phyloP scores from a whole-genome alignment of 64 coral and sea anemone species.

The Orbicella faveolata region DNA sequence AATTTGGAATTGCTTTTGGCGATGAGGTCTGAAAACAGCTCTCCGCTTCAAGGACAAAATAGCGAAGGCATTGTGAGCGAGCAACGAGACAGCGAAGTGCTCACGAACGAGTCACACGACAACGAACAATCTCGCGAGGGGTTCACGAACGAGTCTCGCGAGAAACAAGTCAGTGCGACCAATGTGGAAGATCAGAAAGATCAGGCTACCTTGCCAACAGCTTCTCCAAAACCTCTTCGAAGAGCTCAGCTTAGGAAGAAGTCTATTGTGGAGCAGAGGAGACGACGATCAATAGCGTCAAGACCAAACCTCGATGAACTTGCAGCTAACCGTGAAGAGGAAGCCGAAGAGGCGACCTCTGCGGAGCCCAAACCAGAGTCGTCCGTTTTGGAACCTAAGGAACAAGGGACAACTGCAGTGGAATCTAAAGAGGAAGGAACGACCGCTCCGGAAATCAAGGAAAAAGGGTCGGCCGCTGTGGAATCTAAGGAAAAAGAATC shows the following conservation, averaged over 20 bases:
- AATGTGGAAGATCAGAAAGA: background rate
- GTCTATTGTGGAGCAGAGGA: conserved; percentile 35
- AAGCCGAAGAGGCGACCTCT: background rate
- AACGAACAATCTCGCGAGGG: background rate
- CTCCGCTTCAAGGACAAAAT: background rate
- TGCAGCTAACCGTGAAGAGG: background rate
- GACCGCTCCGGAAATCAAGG: background rate
- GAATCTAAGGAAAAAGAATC: background rate
- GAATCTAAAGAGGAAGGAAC: background rate
- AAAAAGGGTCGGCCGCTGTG: background rate
- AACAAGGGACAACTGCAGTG: background rate
- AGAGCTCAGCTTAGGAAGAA: conserved; percentile 40
- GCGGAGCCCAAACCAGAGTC: background rate
- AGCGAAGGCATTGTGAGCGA: background rate
- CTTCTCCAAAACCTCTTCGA: conserved; percentile 13
- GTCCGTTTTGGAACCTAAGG: background rate
- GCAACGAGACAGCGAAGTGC: background rate
- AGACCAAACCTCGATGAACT: conserved; percentile 20
- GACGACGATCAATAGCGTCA: background rate
- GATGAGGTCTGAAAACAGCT: background rate
- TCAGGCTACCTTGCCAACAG: background rate
- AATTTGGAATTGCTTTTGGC: conserved; percentile 13
- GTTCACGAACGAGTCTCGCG: background rate
- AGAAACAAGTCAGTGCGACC: background rate
- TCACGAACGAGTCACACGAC: conserved; percentile 3